Evolutionary conservation across 2,888 invertebrate species (phyloP).

Genomic region (Drosophila percnosoma): DNA sequence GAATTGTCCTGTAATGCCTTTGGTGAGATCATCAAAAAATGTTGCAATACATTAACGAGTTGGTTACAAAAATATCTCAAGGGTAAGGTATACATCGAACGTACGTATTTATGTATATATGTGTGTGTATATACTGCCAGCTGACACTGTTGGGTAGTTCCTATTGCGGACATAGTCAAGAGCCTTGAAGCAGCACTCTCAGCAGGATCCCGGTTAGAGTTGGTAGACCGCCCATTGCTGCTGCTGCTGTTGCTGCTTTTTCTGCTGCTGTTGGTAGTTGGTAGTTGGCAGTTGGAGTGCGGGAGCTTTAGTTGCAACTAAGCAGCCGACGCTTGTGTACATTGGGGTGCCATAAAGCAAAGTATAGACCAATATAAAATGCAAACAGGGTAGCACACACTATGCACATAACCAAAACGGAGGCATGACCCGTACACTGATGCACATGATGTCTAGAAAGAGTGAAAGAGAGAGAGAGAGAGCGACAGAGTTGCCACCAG

Average conservation of each 20-base stretch:
- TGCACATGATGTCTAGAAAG: conserved; percentile 22
- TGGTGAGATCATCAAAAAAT: conserved; percentile 26
- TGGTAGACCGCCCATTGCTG: conserved; percentile 42
- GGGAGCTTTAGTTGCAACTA: conserved; percentile 28
- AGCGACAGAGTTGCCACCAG: conserved; percentile 18
- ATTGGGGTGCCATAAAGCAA: conserved; percentile 80
- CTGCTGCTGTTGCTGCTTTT: conserved; percentile 3
- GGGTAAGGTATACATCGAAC: conserved; percentile 14
- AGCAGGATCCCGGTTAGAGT: conserved; percentile 43
- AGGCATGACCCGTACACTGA: conserved; percentile 47
- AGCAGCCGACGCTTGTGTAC: conserved; percentile 47
- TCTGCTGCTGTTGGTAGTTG: neutral
- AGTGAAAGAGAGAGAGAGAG: neutral
- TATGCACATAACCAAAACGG: conserved; percentile 74
- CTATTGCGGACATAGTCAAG: conserved; percentile 33
- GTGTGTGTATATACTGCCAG: conserved; percentile 23
- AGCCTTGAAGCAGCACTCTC: conserved; percentile 55
- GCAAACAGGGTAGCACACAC: conserved; percentile 66
- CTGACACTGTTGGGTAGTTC: conserved; percentile 47
- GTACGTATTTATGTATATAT: neutral
- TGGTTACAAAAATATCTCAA: conserved; percentile 21
- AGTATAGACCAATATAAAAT: conserved; percentile 79
- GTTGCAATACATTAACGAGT: conserved; percentile 48
- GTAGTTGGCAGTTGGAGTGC: conserved; percentile 12
- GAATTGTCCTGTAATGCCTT: conserved; percentile 45